Evolutionary conservation across 2,797 vertebrate genomes (phyloP).

Genomic region (Betta splendens): DNA sequence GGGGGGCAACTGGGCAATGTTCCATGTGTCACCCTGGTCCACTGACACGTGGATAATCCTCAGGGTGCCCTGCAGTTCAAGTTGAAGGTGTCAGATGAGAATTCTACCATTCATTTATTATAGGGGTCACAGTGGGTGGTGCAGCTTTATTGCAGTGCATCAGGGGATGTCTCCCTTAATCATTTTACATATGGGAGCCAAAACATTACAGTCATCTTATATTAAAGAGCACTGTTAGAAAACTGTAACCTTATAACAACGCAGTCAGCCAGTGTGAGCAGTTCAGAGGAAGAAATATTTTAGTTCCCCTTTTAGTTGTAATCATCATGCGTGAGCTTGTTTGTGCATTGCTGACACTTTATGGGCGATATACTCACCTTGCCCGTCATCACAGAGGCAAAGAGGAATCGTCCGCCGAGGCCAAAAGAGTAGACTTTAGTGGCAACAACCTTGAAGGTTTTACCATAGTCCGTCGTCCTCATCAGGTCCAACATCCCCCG

Average conservation of each 20-base stretch:
- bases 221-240: too few species aligned
- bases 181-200: too few species aligned
- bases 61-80: constrained; percentile 70
- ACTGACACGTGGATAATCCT: constrained; percentile 91
- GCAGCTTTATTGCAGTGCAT: too few species aligned
- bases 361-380: constrained; percentile 83
- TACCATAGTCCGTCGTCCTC: constrained; percentile 87
- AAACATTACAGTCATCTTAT: too few species aligned
- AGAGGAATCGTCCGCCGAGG: constrained; percentile 90
- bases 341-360: neutral
- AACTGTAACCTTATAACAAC: too few species aligned
- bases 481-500: constrained; percentile 87
- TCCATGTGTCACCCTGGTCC: constrained; percentile 90
- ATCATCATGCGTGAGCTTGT: constrained; percentile 7
- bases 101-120: too few species aligned
- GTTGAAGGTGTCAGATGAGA: neutral
- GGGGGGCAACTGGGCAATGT: constrained; percentile 93
- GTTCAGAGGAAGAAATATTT: neutral
- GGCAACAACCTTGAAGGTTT: constrained; percentile 84
- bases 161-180: too few species aligned
- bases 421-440: constrained; percentile 92
- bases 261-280: neutral
- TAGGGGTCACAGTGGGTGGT: too few species aligned
- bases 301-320: neutral
- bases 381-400: constrained; percentile 93